These are phyloP conservation scores for Astur gentilis DNA, from an alignment of 2,113 vertebrate genomes.

Conservation along the genomic window DNA sequence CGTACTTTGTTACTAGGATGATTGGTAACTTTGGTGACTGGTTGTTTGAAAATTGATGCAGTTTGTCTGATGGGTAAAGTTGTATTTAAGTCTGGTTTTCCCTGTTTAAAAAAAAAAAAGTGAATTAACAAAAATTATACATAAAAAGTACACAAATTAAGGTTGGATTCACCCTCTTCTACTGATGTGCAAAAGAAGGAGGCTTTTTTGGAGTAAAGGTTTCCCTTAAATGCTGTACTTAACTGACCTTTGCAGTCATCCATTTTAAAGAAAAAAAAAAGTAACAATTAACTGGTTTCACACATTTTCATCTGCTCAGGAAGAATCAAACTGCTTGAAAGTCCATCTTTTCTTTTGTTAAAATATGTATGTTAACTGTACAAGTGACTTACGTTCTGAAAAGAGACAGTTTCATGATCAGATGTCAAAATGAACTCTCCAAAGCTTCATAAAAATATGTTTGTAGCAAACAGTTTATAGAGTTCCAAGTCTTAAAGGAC, in stretches of 20 bases:
- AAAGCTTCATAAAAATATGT: not conserved
- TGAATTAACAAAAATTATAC: not conserved
- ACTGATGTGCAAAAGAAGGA: not conserved
- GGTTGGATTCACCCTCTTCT: not conserved
- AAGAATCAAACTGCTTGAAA: not conserved
- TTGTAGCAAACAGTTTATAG: not conserved
- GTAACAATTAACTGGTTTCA: not conserved
- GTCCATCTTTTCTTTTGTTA: not conserved
- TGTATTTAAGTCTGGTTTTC: slow-evolving; percentile 87
- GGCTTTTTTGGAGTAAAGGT: not conserved
- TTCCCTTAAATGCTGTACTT: not conserved
- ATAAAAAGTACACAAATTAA: not conserved
- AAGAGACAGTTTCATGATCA: not conserved
- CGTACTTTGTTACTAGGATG: slow-evolving; percentile 89
- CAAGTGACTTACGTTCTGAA: not conserved
- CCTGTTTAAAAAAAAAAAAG: slow-evolving; percentile 50
- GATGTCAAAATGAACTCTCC: not conserved
- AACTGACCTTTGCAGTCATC: not conserved
- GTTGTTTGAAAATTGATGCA: slow-evolving; percentile 91
- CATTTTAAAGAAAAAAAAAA: not conserved
- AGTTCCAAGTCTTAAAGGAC: not conserved
- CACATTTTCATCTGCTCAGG: not conserved
- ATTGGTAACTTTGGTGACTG: slow-evolving; percentile 89
- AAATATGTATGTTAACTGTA: not conserved
- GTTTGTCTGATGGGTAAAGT: slow-evolving; percentile 89